Base-by-base conservation (phyloP, 1,140 invertebrate genomes). In the Eciton burchellii region DNA sequence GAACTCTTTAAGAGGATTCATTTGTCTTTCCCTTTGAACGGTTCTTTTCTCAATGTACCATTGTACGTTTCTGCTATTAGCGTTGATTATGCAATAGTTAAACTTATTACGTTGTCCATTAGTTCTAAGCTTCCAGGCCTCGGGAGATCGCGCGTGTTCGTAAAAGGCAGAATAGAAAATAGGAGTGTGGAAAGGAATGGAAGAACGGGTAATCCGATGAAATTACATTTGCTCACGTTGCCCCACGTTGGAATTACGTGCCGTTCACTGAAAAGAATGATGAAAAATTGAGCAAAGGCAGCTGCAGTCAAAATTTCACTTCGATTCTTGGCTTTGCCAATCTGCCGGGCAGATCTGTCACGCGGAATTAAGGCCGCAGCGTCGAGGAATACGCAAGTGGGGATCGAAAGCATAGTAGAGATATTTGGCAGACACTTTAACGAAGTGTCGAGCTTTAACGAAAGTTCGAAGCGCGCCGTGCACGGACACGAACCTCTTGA, bases 201-300 rank as follows among this genome's bases (percentile, higher is more conserved):
- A 79, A 79, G 63, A 79, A 79, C 70, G 63, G 41, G 24, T 19
- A 70, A 49, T 35, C 52, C 74, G 63, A 79, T 68, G 65, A 70
- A 79, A 79, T 79, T 79, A 79, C 63, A 63, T 63, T 79, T 45
- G 74, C 63, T 79, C 74, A 79, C 74, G 74, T 79, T 70, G 74
- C 49, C 5, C 49, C 41, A 57, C 74, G n/a, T n/a, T n/a, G 41
- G 74, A 79, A 79, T 79, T 79, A 79, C 74, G 74, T 79, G 74
- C 63, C 63, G 74, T 79, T 79, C 74, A 24, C 35, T 49, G 74
- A 79, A 49, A 79, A 57, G 49, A 68, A 70, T 79, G 74, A 79
- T 79, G 74, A 79, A 79, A 79, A 79, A 79, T 79, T 79, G 74
- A 79, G 63, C 70, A 79, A 79, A 68, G 63, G 56, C 74, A 35